phyloP scores from a whole-genome alignment of 2,113 vertebrate genomes.

The Vulpes vulpes region DNA sequence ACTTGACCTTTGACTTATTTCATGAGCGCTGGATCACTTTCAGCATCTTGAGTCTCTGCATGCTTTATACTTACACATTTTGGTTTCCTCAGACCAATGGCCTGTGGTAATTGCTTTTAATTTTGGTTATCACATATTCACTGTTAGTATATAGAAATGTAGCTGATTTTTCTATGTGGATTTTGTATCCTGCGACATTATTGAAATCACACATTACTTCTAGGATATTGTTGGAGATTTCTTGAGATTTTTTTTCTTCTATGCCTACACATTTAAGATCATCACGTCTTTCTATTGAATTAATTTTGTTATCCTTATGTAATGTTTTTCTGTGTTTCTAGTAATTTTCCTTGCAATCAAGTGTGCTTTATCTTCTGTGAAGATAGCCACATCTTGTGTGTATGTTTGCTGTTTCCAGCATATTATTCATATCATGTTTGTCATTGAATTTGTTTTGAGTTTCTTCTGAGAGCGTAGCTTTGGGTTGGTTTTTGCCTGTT shows the following conservation, averaged over 20 bases:
- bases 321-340: neutral
- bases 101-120: too few relatives aligned
- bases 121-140: rapidly evolving
- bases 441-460: neutral
- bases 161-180: neutral
- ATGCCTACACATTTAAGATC: neutral
- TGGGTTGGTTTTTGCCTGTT: neutral
- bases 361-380: neutral
- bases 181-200: neutral
- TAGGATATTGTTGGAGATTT: neutral
- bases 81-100: neutral
- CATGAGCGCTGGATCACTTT: neutral
- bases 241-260: too few relatives aligned
- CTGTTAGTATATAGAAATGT: neutral
- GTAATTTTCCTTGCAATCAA: neutral
- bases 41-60: too few relatives aligned
- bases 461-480: neutral
- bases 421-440: neutral
- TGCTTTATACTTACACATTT: neutral
- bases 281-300: neutral
- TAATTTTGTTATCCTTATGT: neutral
- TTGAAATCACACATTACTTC: neutral
- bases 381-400: rapidly evolving
- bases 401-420: neutral
- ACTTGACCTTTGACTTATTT: neutral